These are phyloP conservation scores for Melanitta fusca DNA, from an alignment of 2,797 vertebrate genomes.

Conservation along the genomic window DNA sequence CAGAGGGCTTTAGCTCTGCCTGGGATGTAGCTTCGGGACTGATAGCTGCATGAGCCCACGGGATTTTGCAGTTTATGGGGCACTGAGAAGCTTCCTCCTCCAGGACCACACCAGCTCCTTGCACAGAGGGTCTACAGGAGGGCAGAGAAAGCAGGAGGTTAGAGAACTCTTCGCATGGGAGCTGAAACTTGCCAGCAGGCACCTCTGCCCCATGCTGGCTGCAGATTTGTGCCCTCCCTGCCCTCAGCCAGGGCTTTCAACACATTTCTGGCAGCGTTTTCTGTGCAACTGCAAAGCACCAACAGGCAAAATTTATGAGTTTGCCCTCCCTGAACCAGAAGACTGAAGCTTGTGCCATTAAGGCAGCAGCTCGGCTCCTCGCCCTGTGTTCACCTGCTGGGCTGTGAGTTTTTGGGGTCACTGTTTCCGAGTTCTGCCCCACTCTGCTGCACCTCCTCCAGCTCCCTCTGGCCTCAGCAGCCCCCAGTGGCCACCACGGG, in stretches of 20 bases:
- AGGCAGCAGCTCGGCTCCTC: not conserved
- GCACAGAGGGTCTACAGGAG: not conserved
- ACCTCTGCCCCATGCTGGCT: not conserved
- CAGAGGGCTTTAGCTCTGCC: not conserved
- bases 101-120: not conserved
- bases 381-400: not conserved
- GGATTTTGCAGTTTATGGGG: not conserved
- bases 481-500: accelerated
- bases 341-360: accelerated
- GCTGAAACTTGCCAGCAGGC: not conserved
- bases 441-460: not conserved
- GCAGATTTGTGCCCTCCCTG: not conserved
- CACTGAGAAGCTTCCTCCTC: not conserved
- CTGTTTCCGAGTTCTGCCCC: accelerated
- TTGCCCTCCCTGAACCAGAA: not conserved
- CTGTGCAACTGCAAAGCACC: not conserved
- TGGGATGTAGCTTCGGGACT: not conserved
- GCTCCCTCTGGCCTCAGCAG: not conserved
- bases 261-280: not conserved
- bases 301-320: not conserved
- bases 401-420: no score
- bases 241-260: not conserved
- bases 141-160: not conserved
- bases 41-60: accelerated
- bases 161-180: accelerated